Evolutionary conservation across 1,140 invertebrate genomes (phyloP).

Genomic region (Diabrotica undecimpunctata): DNA sequence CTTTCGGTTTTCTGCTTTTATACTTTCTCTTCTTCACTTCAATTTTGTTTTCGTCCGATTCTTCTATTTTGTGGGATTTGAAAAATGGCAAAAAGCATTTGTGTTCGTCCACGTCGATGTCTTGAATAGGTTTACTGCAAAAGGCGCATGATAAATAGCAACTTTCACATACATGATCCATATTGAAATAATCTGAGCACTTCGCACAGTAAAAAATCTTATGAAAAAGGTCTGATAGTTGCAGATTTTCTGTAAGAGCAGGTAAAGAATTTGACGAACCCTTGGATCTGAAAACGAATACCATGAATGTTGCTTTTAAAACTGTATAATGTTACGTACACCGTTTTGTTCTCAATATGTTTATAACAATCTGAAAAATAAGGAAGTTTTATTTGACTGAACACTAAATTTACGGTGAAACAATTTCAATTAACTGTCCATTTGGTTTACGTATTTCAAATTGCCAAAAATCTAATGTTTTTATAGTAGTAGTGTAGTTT

Average conservation of each 20-base stretch:
- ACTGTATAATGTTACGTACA: no score
- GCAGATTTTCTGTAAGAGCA: no score
- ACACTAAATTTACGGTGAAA: no score
- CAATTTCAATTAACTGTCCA: no score
- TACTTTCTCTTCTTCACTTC: background rate
- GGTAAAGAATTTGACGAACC: background rate
- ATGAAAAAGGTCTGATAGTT: no score
- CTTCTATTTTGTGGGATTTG: background rate
- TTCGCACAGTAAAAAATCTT: background rate
- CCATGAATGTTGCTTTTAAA: background rate
- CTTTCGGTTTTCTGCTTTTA: background rate
- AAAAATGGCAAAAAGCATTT: background rate
- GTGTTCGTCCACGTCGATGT: background rate
- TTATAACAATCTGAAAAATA: no score
- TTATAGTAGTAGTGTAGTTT: no score
- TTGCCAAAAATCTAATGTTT: no score
- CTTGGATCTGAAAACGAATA: background rate
- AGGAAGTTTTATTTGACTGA: no score
- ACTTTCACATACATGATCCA: background rate
- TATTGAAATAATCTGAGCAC: constrained; percentile 3
- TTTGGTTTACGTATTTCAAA: no score
- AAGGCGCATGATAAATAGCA: background rate
- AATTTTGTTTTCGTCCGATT: background rate
- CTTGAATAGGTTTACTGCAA: background rate
- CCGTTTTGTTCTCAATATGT: no score